Percentiles rank a stretch among this genome's conserved stretches.
Evolutionary conservation across 2,113 vertebrate genomes (phyloP).

Genomic region (Cinclus mexicanus): DNA sequence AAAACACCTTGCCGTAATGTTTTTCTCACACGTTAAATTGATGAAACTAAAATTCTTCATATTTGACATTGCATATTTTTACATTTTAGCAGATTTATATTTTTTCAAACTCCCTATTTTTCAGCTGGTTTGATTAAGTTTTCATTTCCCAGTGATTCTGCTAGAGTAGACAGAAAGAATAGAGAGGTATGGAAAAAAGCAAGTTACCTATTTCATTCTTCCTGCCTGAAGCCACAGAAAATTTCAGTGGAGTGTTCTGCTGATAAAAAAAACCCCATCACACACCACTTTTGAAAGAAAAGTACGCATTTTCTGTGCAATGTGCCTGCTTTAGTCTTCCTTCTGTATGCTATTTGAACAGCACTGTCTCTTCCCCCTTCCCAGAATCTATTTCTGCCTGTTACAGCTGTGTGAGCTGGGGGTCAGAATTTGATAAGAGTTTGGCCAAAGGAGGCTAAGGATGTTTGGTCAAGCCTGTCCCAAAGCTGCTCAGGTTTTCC

Average conservation of each 20-base stretch:
- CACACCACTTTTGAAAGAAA: not conserved
- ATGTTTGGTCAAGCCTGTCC: not conserved
- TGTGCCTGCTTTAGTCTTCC: not conserved
- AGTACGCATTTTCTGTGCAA: fast-evolving
- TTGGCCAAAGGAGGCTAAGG: not conserved
- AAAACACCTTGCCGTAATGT: fast-evolving
- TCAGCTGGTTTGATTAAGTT: not conserved
- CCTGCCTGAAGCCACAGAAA: not conserved
- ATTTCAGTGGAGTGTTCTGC: not conserved
- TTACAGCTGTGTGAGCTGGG: not conserved
- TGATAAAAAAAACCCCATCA: not conserved
- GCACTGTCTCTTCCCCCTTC: not conserved
- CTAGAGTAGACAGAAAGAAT: not conserved
- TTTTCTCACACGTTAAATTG: not conserved
- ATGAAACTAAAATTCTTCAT: not conserved
- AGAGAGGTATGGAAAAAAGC: not conserved
- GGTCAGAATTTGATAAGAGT: not conserved
- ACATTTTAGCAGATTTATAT: not conserved
- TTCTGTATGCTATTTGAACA: not conserved
- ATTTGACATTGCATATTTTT: not conserved
- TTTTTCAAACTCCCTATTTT: not conserved
- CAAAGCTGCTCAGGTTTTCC: not conserved
- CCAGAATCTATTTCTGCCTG: not conserved
- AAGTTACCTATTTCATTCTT: not conserved
- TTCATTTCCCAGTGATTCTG: not conserved